Base-by-base conservation (phyloP, 2,113 vertebrate genomes). In the Larimichthys polyactis region DNA sequence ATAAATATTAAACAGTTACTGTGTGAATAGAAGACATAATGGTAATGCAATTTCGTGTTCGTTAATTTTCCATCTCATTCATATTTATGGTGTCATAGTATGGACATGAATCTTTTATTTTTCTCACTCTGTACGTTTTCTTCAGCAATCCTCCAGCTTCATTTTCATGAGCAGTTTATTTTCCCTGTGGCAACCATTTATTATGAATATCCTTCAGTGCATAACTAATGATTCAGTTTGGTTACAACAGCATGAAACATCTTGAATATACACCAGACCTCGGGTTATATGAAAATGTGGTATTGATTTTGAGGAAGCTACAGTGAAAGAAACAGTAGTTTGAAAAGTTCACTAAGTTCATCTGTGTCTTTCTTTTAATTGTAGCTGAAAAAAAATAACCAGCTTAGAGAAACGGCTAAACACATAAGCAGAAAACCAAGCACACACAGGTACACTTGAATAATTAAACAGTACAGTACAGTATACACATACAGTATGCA, bases 21-120 rank as follows among this genome's bases (percentile, higher is more conserved):
- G 7, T 9, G 36, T 40, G 32, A 40, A 40, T 40, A 8, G 36
- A 40, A 40, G 36, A 52, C 0, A 0, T 29, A 8, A 60, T 5
- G 36, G 22, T 19, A 46, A 52, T 58, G 11, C 36, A 58, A 43
- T 11, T 5, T 73, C 75, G 32, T 62, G 58, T 52, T 78, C 27
- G 54, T 73, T 73, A 57, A 69, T 29, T 29, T n/a, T 5, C 63
- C n/a, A 9, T 54, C 57, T 76, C 71, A 82, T 82, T 79, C 49
- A 82, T 82, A 79, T 75, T 68, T 12, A 81, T 52, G 59, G 10
- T 29, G 15, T 2, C 24, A 40, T 5, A 20, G 7, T 64, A 54
- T 75, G 22, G 7, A 65, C 43, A 73, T 64, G 29, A 72, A 82
- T 76, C 4, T 58, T 77, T 60, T 29, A 32, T 71, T 22, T 14